phyloP scores from a whole-genome alignment of 2,888 invertebrate genomes.

The Drosophila subsilvestris region DNA sequence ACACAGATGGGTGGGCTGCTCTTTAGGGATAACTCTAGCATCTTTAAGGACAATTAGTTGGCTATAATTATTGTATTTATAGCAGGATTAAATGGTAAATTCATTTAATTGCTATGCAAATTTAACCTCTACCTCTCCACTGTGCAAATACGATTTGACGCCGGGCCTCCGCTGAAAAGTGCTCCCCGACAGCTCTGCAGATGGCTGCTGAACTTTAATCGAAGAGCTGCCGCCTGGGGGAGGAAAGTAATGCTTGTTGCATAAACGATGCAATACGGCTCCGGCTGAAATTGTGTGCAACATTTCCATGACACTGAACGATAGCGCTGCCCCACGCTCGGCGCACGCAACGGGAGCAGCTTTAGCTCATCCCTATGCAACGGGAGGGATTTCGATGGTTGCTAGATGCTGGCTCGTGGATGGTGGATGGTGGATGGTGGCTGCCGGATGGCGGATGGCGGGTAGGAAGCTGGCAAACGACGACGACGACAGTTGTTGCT shows the following conservation, averaged over 20 bases:
- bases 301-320: conserved; percentile 69
- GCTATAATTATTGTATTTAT: background rate
- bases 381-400: conserved; percentile 27
- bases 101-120: background rate
- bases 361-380: conserved; percentile 52
- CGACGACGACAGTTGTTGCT: conserved; percentile 64
- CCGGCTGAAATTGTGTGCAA: conserved; percentile 21
- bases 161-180: background rate
- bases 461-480: conserved; percentile 65
- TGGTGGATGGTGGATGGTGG: conserved; percentile 21
- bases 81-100: background rate
- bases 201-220: conserved; percentile 14
- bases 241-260: conserved; percentile 4
- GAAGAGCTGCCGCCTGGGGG: conserved; percentile 8
- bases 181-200: background rate
- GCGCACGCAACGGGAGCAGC: conserved; percentile 50
- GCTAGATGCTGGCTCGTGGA: background rate
- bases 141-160: conserved; percentile 8
- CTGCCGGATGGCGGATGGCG: conserved; percentile 30
- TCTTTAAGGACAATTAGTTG: background rate
- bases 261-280: conserved; percentile 6
- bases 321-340: conserved; percentile 54
- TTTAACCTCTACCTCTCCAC: background rate
- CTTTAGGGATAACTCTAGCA: background rate
- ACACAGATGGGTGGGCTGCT: background rate